Evolutionary conservation across 1,140 invertebrate genomes (phyloP).

Genomic region (Aphaenogaster ashmeadi): DNA sequence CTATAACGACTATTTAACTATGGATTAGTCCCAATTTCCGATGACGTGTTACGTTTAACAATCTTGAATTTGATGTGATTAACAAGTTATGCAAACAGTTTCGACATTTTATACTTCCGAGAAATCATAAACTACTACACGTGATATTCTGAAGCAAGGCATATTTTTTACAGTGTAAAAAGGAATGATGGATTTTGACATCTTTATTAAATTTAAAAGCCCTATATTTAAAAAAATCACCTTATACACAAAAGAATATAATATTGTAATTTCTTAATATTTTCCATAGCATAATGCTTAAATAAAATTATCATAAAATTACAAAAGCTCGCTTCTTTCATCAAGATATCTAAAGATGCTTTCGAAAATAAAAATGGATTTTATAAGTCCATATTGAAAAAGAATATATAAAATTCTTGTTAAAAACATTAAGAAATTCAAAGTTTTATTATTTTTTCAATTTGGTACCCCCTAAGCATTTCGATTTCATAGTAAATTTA

Average conservation of each 20-base stretch:
- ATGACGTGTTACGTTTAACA: slow-evolving; percentile 28
- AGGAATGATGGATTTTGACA: neutral
- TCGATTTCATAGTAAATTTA: neutral
- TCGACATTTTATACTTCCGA: slow-evolving; percentile 25
- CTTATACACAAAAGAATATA: neutral
- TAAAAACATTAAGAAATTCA: neutral
- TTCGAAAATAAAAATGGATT: neutral
- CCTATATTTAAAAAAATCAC: neutral
- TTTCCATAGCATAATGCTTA: neutral
- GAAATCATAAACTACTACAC: neutral
- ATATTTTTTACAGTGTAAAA: neutral
- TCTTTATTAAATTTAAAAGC: slow-evolving; percentile 2
- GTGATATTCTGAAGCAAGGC: neutral
- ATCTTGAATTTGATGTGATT: slow-evolving; percentile 10
- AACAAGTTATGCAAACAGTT: neutral
- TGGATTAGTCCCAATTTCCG: slow-evolving; percentile 33
- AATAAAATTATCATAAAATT: neutral
- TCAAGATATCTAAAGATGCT: neutral
- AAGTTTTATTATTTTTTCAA: neutral
- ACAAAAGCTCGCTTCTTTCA: neutral
- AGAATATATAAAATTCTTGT: neutral
- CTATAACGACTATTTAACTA: slow-evolving; percentile 1
- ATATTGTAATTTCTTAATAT: neutral
- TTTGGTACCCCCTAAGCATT: neutral
- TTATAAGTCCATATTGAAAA: neutral